Evolutionary conservation across 2,888 invertebrate species (phyloP).

Genomic region (Azorinus chamasolen): DNA sequence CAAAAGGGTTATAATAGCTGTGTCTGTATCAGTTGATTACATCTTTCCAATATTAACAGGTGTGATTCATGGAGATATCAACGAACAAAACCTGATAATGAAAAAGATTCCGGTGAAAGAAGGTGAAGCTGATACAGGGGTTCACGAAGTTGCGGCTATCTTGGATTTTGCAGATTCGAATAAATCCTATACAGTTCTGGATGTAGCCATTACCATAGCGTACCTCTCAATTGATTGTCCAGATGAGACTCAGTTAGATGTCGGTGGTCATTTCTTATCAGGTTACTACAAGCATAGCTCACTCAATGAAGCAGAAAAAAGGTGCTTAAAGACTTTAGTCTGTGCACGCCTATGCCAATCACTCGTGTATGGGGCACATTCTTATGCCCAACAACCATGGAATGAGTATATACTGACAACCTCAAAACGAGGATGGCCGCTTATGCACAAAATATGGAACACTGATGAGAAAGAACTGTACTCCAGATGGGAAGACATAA

Average conservation of each 20-base stretch:
- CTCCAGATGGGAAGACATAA: constrained; percentile 8
- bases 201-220: constrained; percentile 92
- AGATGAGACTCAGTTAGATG: constrained; percentile 86
- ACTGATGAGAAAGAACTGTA: constrained; percentile 2
- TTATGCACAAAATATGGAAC: constrained; percentile 75
- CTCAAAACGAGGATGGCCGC: constrained; percentile 78
- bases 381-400: constrained; percentile 90
- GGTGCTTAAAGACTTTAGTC: constrained; percentile 91
- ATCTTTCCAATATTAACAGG: too few relatives aligned
- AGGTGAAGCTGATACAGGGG: constrained; percentile 73
- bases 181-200: constrained; percentile 91
- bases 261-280: constrained; percentile 89
- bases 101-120: constrained; percentile 81
- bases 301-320: constrained; percentile 89
- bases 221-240: constrained; percentile 92
- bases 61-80: constrained; percentile 95
- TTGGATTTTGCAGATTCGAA: constrained; percentile 94
- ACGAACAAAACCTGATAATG: constrained; percentile 95
- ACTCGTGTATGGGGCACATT: constrained; percentile 93
- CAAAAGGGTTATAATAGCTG: too few relatives aligned
- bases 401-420: constrained; percentile 93
- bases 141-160: constrained; percentile 90
- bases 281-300: constrained; percentile 91
- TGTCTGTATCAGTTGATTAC: too few relatives aligned
- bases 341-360: constrained; percentile 94